Base-by-base conservation (phyloP, 2,113 vertebrate genomes). In the Sapayoa aenigma region DNA sequence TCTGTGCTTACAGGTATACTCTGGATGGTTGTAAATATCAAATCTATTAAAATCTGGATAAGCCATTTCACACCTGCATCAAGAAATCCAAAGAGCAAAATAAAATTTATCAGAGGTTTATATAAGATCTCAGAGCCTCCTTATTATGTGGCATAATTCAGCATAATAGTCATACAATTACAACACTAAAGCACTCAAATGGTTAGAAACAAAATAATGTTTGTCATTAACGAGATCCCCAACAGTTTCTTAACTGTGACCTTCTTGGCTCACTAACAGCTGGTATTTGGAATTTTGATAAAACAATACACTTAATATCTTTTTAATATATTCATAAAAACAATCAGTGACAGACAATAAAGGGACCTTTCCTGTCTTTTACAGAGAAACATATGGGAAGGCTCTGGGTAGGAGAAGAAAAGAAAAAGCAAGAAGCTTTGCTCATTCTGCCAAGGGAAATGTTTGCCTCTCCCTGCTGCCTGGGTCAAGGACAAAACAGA, bases 41-140 rank as follows among this genome's bases (percentile, higher is more conserved):
- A 91, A 84, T 97, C 80, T 94, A 49, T 92, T 88, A 97, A 92
- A 71, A 97, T 97, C 39, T 96, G 95, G 35, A 97, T 93, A 94
- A 98, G 86, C 83, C 93, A 97, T 37, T 97, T 98, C 46, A 96
- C 77, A 87, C 94, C 95, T 97, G 46, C 58, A 37, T 46, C 58
- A 72, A 81, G 78, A 95, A 95, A 90, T 9, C 23, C 67, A 91
- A 22, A 97, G 47, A 89, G 69, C 49, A 93, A 87, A 87, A 55
- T 25, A 84, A 77, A 96, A 59, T 4, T 9, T 35, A 46, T 5
- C 18, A 83, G 69, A 92, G 14, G 16, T 55, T 84, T 91, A 72
- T 37, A 2, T 37, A 75, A 63, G 30, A 42, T 33, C 41, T 60
- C 71, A 73, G 73, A 87, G 27, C 25, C 42, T 53, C 76, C 56